Evolutionary conservation across 2,113 vertebrate genomes (phyloP).

Genomic region (Rhipidura dahli): DNA sequence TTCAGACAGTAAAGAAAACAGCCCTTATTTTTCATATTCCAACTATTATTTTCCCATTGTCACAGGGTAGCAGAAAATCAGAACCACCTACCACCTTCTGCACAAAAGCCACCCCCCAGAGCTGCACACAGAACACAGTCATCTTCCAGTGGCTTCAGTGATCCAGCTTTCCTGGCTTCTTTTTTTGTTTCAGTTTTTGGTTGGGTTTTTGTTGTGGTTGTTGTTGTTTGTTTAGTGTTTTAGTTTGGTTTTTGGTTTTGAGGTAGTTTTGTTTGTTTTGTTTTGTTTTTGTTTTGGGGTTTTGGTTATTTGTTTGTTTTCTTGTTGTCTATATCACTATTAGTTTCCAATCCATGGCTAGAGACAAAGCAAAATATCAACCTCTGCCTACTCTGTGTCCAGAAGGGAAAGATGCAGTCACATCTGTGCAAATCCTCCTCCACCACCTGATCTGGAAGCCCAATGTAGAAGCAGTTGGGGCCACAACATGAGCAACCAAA

Average conservation of each 20-base stretch:
- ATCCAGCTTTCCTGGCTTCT: neutral
- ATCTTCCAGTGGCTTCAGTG: neutral
- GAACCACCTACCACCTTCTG: slow-evolving; percentile 5
- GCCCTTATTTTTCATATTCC: slow-evolving; percentile 5
- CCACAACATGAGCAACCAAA: neutral
- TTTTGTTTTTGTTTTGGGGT: neutral
- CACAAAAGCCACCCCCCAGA: neutral
- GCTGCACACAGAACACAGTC: neutral
- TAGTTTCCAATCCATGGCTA: neutral
- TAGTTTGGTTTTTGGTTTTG: neutral
- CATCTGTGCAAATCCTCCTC: neutral
- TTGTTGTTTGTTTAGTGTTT: neutral
- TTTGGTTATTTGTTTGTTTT: neutral
- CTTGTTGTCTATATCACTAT: neutral
- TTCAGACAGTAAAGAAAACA: slow-evolving; percentile 28
- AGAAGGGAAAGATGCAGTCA: neutral
- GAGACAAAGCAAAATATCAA: neutral
- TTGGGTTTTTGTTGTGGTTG: too few relatives aligned
- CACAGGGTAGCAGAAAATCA: neutral
- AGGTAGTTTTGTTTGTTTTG: neutral
- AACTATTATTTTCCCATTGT: neutral
- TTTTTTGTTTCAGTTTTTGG: neutral
- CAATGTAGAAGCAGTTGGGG: neutral
- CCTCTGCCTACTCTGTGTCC: neutral
- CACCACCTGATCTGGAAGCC: neutral